Evolutionary conservation across 92 coral and sea anemone species (phyloP).

Genomic region (Bergia sp.): DNA sequence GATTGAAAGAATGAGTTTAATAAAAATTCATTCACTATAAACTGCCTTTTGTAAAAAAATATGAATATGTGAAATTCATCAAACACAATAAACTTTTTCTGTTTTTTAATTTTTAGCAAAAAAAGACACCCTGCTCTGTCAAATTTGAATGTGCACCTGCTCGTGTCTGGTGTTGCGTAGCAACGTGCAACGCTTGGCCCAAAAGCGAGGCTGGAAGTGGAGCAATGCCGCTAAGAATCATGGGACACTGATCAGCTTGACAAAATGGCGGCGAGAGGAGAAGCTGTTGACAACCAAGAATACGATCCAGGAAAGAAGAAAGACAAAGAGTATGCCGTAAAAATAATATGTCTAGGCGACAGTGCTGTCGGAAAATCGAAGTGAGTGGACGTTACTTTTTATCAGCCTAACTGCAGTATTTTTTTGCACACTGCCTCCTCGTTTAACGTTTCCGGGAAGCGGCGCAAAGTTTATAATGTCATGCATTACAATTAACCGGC

Average conservation of each 20-base stretch:
- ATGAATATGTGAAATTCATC: no score
- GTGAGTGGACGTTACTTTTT: constrained; percentile 60
- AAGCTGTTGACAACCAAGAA: constrained; percentile 63
- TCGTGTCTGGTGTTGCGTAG: constrained; percentile 42
- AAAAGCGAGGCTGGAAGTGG: constrained; percentile 60
- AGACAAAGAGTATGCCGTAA: constrained; percentile 81
- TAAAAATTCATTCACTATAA: no score
- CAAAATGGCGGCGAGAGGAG: constrained; percentile 96
- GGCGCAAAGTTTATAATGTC: neutral
- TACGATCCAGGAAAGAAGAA: constrained; percentile 76
- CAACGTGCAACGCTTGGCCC: constrained; percentile 30
- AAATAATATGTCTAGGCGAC: constrained; percentile 95
- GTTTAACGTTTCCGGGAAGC: constrained; percentile 25
- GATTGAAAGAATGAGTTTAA: no score
- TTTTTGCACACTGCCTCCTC: constrained; percentile 4
- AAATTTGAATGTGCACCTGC: neutral
- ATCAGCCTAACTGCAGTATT: neutral
- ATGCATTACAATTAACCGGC: constrained; percentile 54
- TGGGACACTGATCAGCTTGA: constrained; percentile 59
- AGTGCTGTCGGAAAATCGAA: constrained; percentile 99
- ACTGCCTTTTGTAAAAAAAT: no score
- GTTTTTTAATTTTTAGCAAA: neutral
- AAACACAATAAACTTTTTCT: no score
- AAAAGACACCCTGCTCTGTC: neutral
- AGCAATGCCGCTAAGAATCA: constrained; percentile 33